These are phyloP conservation scores for Oostethus manadensis DNA, from an alignment of 2,113 vertebrate genomes.

Conservation along the genomic window DNA sequence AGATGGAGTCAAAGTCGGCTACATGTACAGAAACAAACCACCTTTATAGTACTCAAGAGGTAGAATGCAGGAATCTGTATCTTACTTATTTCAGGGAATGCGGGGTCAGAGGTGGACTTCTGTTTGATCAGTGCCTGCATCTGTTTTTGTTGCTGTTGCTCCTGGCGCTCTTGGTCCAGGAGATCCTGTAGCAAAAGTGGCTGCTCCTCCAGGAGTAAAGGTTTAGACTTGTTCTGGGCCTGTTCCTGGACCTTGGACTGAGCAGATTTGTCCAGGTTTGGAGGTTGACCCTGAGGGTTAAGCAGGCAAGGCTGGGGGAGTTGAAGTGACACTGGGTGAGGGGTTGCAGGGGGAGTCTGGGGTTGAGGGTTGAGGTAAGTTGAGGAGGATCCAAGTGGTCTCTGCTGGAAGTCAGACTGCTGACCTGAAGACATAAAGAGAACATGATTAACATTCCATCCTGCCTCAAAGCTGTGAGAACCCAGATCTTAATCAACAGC, in stretches of 20 bases:
- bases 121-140: conserved; percentile 97
- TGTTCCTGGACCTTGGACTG: conserved; percentile 36
- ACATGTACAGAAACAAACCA: conserved; percentile 17
- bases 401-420: conserved; percentile 41
- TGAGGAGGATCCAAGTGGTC: conserved; percentile 14
- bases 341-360: background rate
- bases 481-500: background rate
- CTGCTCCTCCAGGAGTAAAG: conserved; percentile 89
- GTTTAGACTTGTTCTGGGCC: conserved; percentile 63
- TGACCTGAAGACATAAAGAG: conserved; percentile 24
- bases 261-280: conserved; percentile 19
- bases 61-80: background rate
- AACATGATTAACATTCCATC: background rate
- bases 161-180: conserved; percentile 93
- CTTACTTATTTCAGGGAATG: conserved; percentile 85
- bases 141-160: conserved; percentile 95
- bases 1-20: conserved; percentile 89
- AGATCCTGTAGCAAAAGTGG: conserved; percentile 94
- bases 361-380: conserved; percentile 61
- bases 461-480: background rate
- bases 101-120: conserved; percentile 73
- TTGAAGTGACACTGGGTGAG: conserved; percentile 37
- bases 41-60: background rate
- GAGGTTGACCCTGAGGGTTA: conserved; percentile 48
- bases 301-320: conserved; percentile 63